Base-by-base conservation (phyloP, 1,140 invertebrate genomes). In the Portunus trituberculatus region DNA sequence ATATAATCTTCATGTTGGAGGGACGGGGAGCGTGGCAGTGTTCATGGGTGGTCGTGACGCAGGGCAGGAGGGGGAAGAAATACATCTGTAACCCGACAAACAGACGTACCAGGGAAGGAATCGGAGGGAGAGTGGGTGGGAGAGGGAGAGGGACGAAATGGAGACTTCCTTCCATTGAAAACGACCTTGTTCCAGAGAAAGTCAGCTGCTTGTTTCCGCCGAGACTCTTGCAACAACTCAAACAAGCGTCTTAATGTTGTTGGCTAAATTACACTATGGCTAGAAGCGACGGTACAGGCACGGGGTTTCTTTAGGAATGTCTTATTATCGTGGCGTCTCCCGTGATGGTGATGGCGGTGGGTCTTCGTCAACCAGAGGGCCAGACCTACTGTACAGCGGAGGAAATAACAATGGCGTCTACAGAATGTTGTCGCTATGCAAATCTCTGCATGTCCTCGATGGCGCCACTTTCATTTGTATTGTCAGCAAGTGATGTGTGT, bases 171-270 rank as follows among this genome's bases (percentile, higher is more conserved):
- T 76, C 67, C 67, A 76, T 76, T 76, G 67, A 76, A 76, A 76
- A 76, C 67, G 67, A 76, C 67, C 67, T 76, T 76, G 67, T 76
- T 76, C 67, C 67, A n/a, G 67, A n/a, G 67, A 76, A 76, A 76
- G 67, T 76, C 67, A 76, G 20, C 67, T 20, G 20, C 67, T n/a
- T n/a, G 67, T 76, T 76, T 76, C 67, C 67, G 67, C 67, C 67
- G 20, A 76, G 67, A n/a, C 20, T 76, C 25, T 76, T 76, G n/a
- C 67, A 76, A n/a, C 67, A 76, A n/a, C 67, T 3, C 67, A 7
- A 76, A 76, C 67, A 76, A n/a, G 67, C 0, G 67, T n/a, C 20
- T 76, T 59, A 59, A 12, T 59, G 20, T 10, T 20, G 52, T 25
- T 20, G 0, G 20, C 67, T 20, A n/a, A n/a, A 76, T n/a, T 76